These are phyloP conservation scores for Drosophila prosaltans DNA, from an alignment of 1,140 invertebrate species.

Conservation along the genomic window DNA sequence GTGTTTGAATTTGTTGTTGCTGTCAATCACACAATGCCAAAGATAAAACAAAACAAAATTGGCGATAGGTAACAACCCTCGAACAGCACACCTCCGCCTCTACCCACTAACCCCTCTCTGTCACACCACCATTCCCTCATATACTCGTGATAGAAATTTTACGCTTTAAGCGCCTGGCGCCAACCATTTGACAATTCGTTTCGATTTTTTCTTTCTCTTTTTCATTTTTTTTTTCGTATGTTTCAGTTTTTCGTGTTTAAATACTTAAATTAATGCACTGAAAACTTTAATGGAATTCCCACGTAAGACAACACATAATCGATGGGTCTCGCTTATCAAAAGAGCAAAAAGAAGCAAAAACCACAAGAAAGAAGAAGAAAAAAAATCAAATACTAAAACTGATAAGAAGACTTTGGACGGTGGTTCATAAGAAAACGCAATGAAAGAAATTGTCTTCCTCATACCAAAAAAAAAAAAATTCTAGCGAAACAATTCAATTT, in stretches of 20 bases:
- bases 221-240: slow-evolving; percentile 9
- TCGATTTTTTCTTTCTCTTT: slow-evolving; percentile 21
- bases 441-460: not conserved
- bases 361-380: not conserved
- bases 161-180: slow-evolving; percentile 57
- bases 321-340: slow-evolving; percentile 3
- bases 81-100: not conserved
- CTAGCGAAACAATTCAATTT: not conserved
- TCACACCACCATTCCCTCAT: slow-evolving; percentile 12
- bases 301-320: slow-evolving; percentile 45
- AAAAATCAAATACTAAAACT: not conserved
- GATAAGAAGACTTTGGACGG: slow-evolving; percentile 1
- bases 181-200: slow-evolving; percentile 49
- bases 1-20: slow-evolving; percentile 55
- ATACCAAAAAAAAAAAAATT: too few relatives aligned
- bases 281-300: slow-evolving; percentile 34
- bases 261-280: slow-evolving; percentile 35
- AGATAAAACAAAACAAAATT: slow-evolving; percentile 37
- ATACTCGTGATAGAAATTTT: slow-evolving; percentile 21
- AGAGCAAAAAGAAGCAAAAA: not conserved
- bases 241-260: slow-evolving; percentile 15
- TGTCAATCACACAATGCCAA: slow-evolving; percentile 38
- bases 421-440: not conserved
- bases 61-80: slow-evolving; percentile 35
- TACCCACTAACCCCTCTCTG: not conserved